Conservation (phyloP, 2,113 vertebrate genomes). For the Meriones unguiculatus region DNA sequence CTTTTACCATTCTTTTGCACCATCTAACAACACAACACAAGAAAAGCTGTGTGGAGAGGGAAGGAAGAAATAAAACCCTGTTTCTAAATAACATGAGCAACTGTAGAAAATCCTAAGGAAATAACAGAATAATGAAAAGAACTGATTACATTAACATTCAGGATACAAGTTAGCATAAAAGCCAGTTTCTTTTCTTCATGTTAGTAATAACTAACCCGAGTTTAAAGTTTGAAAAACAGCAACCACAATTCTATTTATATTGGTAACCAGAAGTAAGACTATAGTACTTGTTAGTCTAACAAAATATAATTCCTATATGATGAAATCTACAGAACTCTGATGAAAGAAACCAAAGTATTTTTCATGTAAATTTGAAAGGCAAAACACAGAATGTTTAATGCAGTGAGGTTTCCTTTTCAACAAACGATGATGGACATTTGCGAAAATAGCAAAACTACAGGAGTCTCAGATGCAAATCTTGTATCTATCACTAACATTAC, state of each 20-base stretch:
- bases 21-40: background rate
- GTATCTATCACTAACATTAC: background rate
- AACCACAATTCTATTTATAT: slow-evolving; percentile 3
- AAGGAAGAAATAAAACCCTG: background rate
- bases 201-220: background rate
- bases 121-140: background rate
- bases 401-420: background rate
- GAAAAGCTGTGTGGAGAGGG: background rate
- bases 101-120: background rate
- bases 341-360: background rate
- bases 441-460: background rate
- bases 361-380: background rate
- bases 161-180: background rate
- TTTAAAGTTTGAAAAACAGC: slow-evolving; percentile 17
- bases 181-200: background rate
- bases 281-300: background rate
- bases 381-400: background rate
- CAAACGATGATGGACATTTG: background rate
- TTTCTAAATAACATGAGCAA: background rate
- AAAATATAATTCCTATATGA: background rate
- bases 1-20: background rate
- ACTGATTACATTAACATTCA: background rate
- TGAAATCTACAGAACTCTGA: background rate
- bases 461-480: background rate
- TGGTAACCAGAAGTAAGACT: background rate